Evolutionary conservation across 2,113 vertebrate genomes (phyloP), one percentile per base, ranked within the genome.

Genomic region (Myrmophylax atrothorax): DNA sequence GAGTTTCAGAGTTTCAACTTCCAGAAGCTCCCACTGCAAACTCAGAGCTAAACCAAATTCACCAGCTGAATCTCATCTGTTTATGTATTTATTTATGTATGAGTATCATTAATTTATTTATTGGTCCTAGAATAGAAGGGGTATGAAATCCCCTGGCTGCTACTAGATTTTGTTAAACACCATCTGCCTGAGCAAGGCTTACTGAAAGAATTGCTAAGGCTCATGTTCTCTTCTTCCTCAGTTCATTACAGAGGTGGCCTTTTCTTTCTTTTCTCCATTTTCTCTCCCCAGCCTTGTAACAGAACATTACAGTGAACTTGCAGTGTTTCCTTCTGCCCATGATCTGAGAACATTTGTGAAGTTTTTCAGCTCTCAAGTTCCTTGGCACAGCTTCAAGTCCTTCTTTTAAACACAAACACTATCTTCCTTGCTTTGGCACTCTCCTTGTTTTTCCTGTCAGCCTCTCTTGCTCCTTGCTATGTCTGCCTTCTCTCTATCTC

Each of bases 381-480:
- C 76, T 93, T 96, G 96, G 92, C 93, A 86, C 60, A 81, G 25
- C 25, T 64, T 84, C 79, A 88, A 83, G 52, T 81, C 90, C 88
- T 83, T 73, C 87, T 86, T 93, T 97, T 81, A 92, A 96, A 96
- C 60, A 96, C 72, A 96, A 96, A 96, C 59, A 88, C 19, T 60
- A 78, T 93, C 85, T 84, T 66, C 72, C 88, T 86, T 88, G 33
- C 68, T 89, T 84, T 93, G 82, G 90, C 95, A 88, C 47, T 67
- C 29, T 80, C 38, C 60, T 47, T 96, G 72, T 96, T 96, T 96
- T 96, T 94, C 64, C 88, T 97, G 82, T 96, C 90, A 89, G 73
- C 31, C n/a, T 94, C 78, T 38, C 70, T 79, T 85, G 67, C 66
- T 94, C 44, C 25, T 92, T 64, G 28, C 78, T 66, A 14, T 67